phyloP scores from a whole-genome alignment of 92 coral and sea anemone species.

The Palythoa heliodiscus region DNA sequence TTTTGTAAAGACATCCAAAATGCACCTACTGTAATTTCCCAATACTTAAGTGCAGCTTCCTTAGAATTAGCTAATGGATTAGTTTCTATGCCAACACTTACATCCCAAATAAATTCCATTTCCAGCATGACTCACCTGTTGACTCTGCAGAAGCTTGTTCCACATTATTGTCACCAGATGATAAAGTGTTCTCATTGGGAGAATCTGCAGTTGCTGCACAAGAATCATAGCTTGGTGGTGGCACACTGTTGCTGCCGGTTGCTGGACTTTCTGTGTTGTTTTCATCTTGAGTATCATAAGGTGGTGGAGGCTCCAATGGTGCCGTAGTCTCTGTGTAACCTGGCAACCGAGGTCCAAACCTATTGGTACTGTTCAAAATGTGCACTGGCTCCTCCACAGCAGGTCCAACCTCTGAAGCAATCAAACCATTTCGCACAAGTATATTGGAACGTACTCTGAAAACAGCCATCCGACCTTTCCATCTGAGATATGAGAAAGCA shows the following conservation, averaged over 20 bases:
- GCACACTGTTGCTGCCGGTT: not conserved
- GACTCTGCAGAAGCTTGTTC: not conserved
- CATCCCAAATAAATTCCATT: no score
- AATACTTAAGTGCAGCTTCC: no score
- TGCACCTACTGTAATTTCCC: no score
- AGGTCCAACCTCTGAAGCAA: constrained; percentile 21
- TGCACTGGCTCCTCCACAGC: constrained; percentile 27
- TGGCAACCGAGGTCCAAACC: constrained; percentile 15
- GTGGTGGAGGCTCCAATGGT: constrained; percentile 41
- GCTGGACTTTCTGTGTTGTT: not conserved
- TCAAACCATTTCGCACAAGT: not conserved
- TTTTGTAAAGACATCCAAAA: no score
- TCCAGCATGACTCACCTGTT: not conserved
- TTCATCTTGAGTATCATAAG: constrained; percentile 3
- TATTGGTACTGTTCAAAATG: not conserved
- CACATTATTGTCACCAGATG: not conserved
- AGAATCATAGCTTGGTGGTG: constrained; percentile 24
- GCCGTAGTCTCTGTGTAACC: constrained; percentile 16
- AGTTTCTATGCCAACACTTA: no score
- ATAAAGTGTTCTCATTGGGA: not conserved
- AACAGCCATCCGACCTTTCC: constrained; percentile 29
- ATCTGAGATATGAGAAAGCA: constrained; percentile 13
- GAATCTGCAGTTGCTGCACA: no score
- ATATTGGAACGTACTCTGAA: not conserved
- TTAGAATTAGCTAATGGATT: no score